Percentiles rank a stretch among this genome's conserved stretches.
Conservation (phyloP, 64 coral and sea anemone genomes). For the Anthopleura sola region DNA sequence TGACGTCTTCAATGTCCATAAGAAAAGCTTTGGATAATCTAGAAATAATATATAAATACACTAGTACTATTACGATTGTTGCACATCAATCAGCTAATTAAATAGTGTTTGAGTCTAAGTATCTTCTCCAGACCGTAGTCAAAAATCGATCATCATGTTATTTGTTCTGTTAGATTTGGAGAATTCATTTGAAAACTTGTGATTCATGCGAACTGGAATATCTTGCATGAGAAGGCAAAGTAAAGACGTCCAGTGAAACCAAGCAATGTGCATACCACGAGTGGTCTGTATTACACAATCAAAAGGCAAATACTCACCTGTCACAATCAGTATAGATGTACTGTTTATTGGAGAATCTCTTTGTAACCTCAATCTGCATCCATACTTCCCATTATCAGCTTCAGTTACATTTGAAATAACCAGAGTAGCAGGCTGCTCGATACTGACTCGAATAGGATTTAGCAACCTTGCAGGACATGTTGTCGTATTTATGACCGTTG, state of each 20-base stretch:
- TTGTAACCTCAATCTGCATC: background rate
- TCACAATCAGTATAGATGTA: background rate
- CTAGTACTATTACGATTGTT: no score
- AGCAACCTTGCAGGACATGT: background rate
- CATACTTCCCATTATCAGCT: constrained; percentile 13
- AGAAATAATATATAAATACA: background rate
- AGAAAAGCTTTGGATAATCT: background rate
- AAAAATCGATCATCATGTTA: no score
- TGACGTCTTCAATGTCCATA: background rate
- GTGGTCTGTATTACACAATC: no score
- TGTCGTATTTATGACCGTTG: background rate
- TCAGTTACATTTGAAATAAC: background rate
- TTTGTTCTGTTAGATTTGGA: no score
- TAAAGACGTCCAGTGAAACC: no score
- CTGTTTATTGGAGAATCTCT: background rate
- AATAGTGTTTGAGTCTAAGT: background rate
- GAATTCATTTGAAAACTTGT: no score
- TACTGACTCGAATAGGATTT: background rate
- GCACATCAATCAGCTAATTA: no score
- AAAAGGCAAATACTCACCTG: background rate
- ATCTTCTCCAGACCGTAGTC: no score
- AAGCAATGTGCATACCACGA: no score
- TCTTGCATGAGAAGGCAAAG: no score
- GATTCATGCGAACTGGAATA: no score
- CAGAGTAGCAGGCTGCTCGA: background rate